A percentile compares a stretch with the other conserved stretches of the same genome.
These are phyloP conservation scores for Sphaerophoria taeniata DNA, from an alignment of 2,888 invertebrate genomes.

Conservation along the genomic window DNA sequence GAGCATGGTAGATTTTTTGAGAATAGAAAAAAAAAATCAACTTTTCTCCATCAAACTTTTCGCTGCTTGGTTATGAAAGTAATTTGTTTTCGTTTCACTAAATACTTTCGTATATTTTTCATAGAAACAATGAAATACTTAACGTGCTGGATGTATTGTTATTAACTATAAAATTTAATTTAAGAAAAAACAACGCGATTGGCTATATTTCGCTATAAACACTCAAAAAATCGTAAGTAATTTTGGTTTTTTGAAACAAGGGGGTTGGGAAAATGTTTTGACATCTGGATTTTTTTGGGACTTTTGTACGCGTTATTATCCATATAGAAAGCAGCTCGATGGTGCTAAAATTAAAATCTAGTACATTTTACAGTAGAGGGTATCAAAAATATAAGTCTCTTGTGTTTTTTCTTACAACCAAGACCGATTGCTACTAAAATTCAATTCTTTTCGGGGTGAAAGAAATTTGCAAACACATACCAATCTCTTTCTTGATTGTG, in stretches of 20 bases:
- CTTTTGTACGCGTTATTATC: conserved; percentile 60
- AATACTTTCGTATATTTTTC: too few relatives aligned
- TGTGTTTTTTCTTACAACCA: too few relatives aligned
- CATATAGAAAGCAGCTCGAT: conserved; percentile 32
- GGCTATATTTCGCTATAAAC: conserved; percentile 59
- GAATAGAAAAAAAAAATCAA: conserved; percentile 12
- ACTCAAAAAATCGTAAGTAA: conserved; percentile 60
- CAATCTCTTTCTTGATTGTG: too few relatives aligned
- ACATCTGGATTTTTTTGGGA: conserved; percentile 49
- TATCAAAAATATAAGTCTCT: too few relatives aligned
- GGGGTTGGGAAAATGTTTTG: conserved; percentile 71
- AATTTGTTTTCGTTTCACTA: conserved; percentile 1
- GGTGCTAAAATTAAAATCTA: conserved; percentile 50
- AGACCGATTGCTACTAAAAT: too few relatives aligned
- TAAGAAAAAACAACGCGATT: conserved; percentile 49
- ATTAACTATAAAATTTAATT: conserved; percentile 41
- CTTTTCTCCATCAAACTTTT: too few relatives aligned
- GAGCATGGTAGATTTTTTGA: conserved; percentile 27
- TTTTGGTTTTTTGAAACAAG: conserved; percentile 60
- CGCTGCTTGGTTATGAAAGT: neutral
- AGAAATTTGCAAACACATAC: too few relatives aligned
- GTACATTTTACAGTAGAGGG: conserved; percentile 29
- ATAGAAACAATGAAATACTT: conserved; percentile 24
- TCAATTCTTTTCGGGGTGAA: too few relatives aligned
- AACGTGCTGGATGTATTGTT: conserved; percentile 40